Percentiles rank a stretch among this genome's conserved stretches.
Conservation (phyloP, 2,113 vertebrate genomes). For the Trinectes maculatus region DNA sequence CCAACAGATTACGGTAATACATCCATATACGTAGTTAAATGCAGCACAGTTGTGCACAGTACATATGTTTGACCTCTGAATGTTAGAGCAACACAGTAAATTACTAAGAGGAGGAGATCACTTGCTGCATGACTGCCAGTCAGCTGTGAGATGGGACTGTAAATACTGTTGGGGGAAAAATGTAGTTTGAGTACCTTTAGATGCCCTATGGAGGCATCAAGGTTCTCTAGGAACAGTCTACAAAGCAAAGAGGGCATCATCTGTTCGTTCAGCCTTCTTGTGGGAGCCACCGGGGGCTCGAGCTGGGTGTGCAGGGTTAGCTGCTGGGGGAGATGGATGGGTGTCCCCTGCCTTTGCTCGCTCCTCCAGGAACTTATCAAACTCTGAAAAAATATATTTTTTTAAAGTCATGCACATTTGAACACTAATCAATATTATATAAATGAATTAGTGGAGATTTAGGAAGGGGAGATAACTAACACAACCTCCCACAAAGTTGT, state of each 20-base stretch:
- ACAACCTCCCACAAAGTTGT: background rate
- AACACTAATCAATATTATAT: background rate
- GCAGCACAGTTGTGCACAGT: slow-evolving; percentile 28
- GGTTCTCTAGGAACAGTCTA: slow-evolving; percentile 76
- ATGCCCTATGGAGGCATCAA: slow-evolving; percentile 16
- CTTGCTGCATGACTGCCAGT: slow-evolving; percentile 46
- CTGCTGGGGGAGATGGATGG: slow-evolving; percentile 83
- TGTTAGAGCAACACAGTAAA: slow-evolving; percentile 48
- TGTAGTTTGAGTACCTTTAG: slow-evolving; percentile 27
- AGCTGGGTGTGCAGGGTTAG: slow-evolving; percentile 79
- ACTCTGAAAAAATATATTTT: slow-evolving; percentile 82
- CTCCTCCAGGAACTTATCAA: slow-evolving; percentile 97
- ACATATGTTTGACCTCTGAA: slow-evolving; percentile 48
- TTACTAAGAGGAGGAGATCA: slow-evolving; percentile 36
- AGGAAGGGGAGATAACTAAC: background rate
- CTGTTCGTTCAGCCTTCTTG: slow-evolving; percentile 91
- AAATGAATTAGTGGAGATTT: background rate
- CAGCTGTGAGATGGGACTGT: slow-evolving; percentile 38
- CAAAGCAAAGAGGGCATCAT: slow-evolving; percentile 96
- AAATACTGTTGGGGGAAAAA: slow-evolving; percentile 16
- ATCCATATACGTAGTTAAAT: slow-evolving; percentile 56
- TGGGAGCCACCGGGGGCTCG: slow-evolving; percentile 71
- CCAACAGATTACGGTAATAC: slow-evolving; percentile 59
- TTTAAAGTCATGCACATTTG: background rate
- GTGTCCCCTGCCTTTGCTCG: slow-evolving; percentile 90